Percentiles rank a stretch among this genome's conserved stretches.
Evolutionary conservation across 92 coral and sea anemone species (phyloP).

Genomic region (Porites divaricata): DNA sequence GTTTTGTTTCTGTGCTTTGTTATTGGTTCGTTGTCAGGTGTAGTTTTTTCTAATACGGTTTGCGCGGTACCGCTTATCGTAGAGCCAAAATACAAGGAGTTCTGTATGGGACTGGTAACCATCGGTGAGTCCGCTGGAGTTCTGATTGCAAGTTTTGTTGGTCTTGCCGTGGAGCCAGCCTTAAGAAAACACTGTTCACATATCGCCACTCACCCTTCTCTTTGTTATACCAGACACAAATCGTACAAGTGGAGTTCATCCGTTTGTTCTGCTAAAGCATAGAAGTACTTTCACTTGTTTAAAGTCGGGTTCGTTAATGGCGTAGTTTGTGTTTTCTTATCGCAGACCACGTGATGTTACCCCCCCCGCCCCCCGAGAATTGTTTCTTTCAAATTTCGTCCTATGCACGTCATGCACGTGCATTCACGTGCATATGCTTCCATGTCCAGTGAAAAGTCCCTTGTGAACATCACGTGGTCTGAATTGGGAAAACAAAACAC

Average conservation of each 20-base stretch:
- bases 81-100: slow-evolving; percentile 83
- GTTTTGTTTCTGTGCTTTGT: slow-evolving; percentile 66
- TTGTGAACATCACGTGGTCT: no score
- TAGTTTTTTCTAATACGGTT: slow-evolving; percentile 77
- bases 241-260: slow-evolving; percentile 67
- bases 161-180: slow-evolving; percentile 78
- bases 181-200: slow-evolving; percentile 68
- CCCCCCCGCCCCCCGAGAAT: no score
- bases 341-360: no score
- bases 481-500: no score
- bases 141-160: slow-evolving; percentile 70
- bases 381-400: no score
- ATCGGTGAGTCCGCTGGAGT: slow-evolving; percentile 74
- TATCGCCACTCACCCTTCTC: slow-evolving; percentile 3
- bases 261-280: slow-evolving; percentile 48
- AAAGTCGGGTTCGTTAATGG: not conserved
- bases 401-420: no score
- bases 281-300: not conserved
- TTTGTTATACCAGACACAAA: slow-evolving; percentile 75
- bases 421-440: no score
- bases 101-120: slow-evolving; percentile 78
- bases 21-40: slow-evolving; percentile 75
- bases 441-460: no score
- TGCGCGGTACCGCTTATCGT: slow-evolving; percentile 66
- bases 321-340: not conserved